Evolutionary conservation across 2,797 vertebrate species (phyloP), one percentile per base, ranked within the genome.

Genomic region (Enteromius thamalakanensis): DNA sequence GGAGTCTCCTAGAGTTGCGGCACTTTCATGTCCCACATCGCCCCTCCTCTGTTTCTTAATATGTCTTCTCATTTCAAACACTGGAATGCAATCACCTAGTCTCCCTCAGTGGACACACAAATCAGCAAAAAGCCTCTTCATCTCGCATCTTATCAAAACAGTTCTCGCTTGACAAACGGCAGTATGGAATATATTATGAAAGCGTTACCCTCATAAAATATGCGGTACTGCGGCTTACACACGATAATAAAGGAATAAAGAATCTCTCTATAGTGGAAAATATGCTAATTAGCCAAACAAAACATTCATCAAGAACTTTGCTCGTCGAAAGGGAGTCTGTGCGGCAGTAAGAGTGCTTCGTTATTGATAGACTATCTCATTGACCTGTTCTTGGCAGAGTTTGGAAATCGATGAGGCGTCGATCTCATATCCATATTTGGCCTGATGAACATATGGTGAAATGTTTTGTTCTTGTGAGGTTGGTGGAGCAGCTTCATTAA

Each of bases 1-100:
- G 81, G 85, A 89, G 88, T 88, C 82, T 72, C 70, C 75, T 69
- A 79, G 51, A 79, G 86, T 91, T 86, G 90, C 87, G 90, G 90
- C 83, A 88, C 84, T 85, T 86, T 84, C 85, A 80, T 82, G 82
- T 85, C 81, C 78, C 62, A 37, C 12, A 19, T 83, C 47, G 51
- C 76, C n/a, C 65, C 76, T 70, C 65, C 84, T 82, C 80, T 37
- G 75, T 80, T 84, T 49, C 72, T 26, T 47, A 84, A 83, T 82
- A 76, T 8, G 17, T 60, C 83, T 76, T 69, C 78, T 86, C 79
- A 55, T 84, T 62, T 77, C 76, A 58, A 86, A 83, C 85, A 85
- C 86, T 84, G 87, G 86, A 89, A 90, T 84, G 74, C 86, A 19
- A 51, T 74, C 68, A 75, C 78, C 55, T 72, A 49, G 69, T n/a